phyloP scores from a whole-genome alignment of 2,888 invertebrate genomes.

The Adineta ricciae region DNA sequence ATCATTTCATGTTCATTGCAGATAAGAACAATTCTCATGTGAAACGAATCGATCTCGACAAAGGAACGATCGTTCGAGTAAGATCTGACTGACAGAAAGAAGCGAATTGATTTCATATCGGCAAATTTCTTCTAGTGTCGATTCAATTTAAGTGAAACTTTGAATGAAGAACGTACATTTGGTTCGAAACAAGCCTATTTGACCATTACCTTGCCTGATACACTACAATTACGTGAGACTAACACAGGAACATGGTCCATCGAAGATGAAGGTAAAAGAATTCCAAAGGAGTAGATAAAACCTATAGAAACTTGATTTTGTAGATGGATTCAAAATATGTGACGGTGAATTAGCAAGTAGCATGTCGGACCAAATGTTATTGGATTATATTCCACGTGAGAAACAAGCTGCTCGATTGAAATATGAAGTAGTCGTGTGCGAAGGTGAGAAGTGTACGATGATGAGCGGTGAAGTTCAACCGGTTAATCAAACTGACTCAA shows the following conservation, averaged over 20 bases:
- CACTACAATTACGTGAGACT: not conserved
- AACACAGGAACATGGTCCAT: not conserved
- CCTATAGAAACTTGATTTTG: not conserved
- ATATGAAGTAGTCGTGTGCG: not conserved
- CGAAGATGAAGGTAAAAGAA: not conserved
- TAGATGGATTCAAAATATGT: not conserved
- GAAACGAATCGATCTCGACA: not conserved
- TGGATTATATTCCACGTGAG: not conserved
- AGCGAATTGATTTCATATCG: not conserved
- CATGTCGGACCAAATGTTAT: not conserved
- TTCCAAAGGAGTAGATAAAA: not conserved
- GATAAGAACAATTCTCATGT: slow-evolving; percentile 67
- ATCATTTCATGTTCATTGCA: slow-evolving; percentile 62
- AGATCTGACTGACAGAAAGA: not conserved
- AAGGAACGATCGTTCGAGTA: not conserved
- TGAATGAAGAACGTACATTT: not conserved
- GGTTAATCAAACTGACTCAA: not conserved
- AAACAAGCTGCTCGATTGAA: not conserved
- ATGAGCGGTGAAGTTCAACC: not conserved
- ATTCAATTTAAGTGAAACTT: not conserved
- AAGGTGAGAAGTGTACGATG: not conserved
- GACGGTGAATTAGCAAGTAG: not conserved
- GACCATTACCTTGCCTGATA: not conserved
- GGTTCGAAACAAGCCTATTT: not conserved
- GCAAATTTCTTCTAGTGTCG: not conserved